A percentile compares a stretch with the other conserved stretches of the same genome.
phyloP scores from a whole-genome alignment of 35 echinoderm and acorn worm genomes.

The Patiria miniata region DNA sequence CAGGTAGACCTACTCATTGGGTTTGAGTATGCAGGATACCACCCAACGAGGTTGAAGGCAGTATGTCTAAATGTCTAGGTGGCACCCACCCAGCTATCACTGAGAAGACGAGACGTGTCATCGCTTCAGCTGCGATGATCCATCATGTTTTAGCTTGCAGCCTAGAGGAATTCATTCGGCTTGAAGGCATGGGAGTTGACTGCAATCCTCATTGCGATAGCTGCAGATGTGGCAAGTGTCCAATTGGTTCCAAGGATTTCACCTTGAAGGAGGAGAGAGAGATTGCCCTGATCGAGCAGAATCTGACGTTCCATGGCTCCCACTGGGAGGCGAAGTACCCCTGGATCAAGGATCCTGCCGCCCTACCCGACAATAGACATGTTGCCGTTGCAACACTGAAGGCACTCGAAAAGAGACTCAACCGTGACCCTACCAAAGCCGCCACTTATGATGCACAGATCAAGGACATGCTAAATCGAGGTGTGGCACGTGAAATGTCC shows the following conservation, averaged over 20 bases:
- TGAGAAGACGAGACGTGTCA: not conserved
- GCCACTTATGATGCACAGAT: slow-evolving; percentile 43
- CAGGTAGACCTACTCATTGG: slow-evolving; percentile 53
- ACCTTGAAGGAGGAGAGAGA: no score
- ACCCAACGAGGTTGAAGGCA: slow-evolving; percentile 24
- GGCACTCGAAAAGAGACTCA: slow-evolving; percentile 31
- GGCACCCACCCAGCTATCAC: not conserved
- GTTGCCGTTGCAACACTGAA: slow-evolving; percentile 33
- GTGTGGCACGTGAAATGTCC: slow-evolving; percentile 36
- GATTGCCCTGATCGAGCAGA: no score
- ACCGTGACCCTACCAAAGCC: not conserved
- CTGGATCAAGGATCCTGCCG: no score
- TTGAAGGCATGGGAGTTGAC: slow-evolving; percentile 13
- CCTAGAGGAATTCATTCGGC: slow-evolving; percentile 47
- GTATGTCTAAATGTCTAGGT: slow-evolving; percentile 21
- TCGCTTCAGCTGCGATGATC: slow-evolving; percentile 7
- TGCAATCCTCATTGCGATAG: slow-evolving; percentile 45
- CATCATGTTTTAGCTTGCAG: slow-evolving; percentile 45
- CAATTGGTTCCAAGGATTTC: no score
- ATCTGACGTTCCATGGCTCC: no score
- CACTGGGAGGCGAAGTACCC: no score
- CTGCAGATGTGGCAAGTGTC: slow-evolving; percentile 48
- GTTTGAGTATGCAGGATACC: slow-evolving; percentile 53
- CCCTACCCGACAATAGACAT: slow-evolving; percentile 40
- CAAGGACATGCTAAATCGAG: slow-evolving; percentile 50